Conservation (phyloP, 1,140 invertebrate genomes). For the Scaptomyza pallida region DNA sequence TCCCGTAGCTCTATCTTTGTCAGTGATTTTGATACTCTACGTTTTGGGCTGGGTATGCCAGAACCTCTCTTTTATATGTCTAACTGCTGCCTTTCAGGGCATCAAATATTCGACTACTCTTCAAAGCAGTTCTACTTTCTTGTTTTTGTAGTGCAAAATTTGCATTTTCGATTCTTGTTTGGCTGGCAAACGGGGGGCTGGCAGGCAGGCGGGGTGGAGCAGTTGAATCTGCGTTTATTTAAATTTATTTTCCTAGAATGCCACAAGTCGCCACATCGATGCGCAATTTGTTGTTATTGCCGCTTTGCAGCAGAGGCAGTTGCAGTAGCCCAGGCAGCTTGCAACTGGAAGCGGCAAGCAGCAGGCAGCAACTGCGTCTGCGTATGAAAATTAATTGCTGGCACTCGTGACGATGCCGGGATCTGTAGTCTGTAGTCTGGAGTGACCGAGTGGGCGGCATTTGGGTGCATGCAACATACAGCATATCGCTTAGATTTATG, state of each 20-base stretch:
- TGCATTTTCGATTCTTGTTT: conserved; percentile 67
- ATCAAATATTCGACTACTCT: neutral
- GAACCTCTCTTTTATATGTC: no score
- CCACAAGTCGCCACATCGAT: conserved; percentile 78
- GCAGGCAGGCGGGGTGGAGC: neutral
- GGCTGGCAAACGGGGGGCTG: neutral
- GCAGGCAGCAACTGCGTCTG: conserved; percentile 59
- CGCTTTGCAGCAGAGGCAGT: no score
- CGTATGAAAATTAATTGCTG: conserved; percentile 83
- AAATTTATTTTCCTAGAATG: conserved; percentile 82
- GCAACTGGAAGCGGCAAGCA: neutral
- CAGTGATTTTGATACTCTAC: no score
- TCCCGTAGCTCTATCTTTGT: neutral
- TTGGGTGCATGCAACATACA: conserved; percentile 31
- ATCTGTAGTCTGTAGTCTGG: neutral
- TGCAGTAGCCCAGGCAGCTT: no score
- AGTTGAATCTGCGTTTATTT: conserved; percentile 66
- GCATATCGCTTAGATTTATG: conserved; percentile 77
- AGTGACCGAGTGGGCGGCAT: conserved; percentile 55
- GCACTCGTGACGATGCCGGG: conserved; percentile 71
- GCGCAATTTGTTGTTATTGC: conserved; percentile 72
- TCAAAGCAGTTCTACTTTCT: conserved; percentile 38
- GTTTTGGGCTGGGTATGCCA: no score
- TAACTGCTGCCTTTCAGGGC: neutral
- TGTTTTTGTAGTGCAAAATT: conserved; percentile 68